Base-by-base conservation (phyloP, 1,140 invertebrate species). In the Drosophila pseudoobscura region DNA sequence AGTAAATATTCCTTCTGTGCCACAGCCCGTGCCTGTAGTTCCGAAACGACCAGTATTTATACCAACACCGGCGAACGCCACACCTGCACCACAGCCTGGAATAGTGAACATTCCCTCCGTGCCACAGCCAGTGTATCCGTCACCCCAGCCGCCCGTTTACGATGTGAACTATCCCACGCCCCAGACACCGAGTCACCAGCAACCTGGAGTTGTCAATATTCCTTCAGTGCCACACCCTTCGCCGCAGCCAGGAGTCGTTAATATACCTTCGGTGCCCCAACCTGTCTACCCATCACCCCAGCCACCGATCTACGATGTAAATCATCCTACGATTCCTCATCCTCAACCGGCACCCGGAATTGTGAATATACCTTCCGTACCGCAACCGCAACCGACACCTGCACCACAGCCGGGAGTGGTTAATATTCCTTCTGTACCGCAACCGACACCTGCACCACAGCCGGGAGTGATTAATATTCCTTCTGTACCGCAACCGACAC, bases 81-180 rank as follows among this genome's bases (percentile, higher is more conserved):
- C 22, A 6, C 65, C 70, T 7, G 6, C 24, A 1, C 44, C 52
- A 1, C 2, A 95, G 0, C 90, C 96, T 94, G 91, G 96, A 95
- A 88, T 95, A 94, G n/a, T 93, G 93, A 79, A 93, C 41, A 54
- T 80, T 47, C 74, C 75, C 0, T 65, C 74, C 1, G 44, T 29
- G 1, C 58, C 52, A 0, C 59, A 76, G 22, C 74, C 75, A 3
- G 45, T 39, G 0, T 20, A 58, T 5, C 56, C 77, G 11, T 13
- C 50, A 26, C 70, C 71, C 0, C 39, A 50, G 6, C 6, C 35
- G 1, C 56, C 65, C 0, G 22, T 62, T 15, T 64, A 72, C 11
- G 47, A 57, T 6, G 71, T 72, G 0, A 94, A 4, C 97, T 95
- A 45, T 24, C 56, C 65, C 22, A 44, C 57, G 8, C n/a, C 39